These are phyloP conservation scores for Carpatolechia fugitivella DNA, from an alignment of 2,888 invertebrate species.

Conservation along the genomic window DNA sequence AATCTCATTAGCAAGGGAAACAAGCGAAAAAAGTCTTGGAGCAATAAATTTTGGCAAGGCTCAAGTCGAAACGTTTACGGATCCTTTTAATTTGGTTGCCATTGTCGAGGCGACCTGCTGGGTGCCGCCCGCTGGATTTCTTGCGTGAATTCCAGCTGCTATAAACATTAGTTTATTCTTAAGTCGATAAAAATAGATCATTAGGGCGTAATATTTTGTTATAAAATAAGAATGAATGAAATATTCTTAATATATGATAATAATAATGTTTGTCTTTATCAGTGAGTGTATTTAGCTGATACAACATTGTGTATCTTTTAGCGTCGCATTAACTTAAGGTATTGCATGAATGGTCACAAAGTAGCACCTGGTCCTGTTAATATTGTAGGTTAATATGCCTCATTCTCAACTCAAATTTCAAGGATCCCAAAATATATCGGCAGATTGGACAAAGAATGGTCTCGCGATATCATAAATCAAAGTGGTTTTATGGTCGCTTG, in stretches of 20 bases:
- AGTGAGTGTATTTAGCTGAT: too few relatives aligned
- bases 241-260: too few relatives aligned
- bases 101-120: constrained; percentile 75
- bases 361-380: too few relatives aligned
- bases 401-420: constrained; percentile 16
- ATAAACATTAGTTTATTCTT: constrained; percentile 69
- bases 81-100: constrained; percentile 77
- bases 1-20: constrained; percentile 76
- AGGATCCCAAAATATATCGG: constrained; percentile 29
- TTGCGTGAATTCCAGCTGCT: constrained; percentile 74
- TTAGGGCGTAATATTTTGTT: constrained; percentile 20
- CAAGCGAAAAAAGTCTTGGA: constrained; percentile 67
- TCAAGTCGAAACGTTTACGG: constrained; percentile 76
- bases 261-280: too few relatives aligned
- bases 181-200: constrained; percentile 67
- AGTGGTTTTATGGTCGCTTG: constrained; percentile 45
- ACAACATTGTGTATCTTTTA: too few relatives aligned
- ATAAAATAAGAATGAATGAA: too few relatives aligned
- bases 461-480: constrained; percentile 57
- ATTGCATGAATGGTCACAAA: not conserved
- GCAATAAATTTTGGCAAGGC: constrained; percentile 77
- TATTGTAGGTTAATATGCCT: constrained; percentile 16
- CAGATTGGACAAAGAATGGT: constrained; percentile 50
- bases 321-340: not conserved
- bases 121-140: constrained; percentile 65